A percentile compares a stretch with the other conserved stretches of the same genome.
These are phyloP conservation scores for Trichechus manatus DNA, from an alignment of 2,113 vertebrate species.

Conservation along the genomic window DNA sequence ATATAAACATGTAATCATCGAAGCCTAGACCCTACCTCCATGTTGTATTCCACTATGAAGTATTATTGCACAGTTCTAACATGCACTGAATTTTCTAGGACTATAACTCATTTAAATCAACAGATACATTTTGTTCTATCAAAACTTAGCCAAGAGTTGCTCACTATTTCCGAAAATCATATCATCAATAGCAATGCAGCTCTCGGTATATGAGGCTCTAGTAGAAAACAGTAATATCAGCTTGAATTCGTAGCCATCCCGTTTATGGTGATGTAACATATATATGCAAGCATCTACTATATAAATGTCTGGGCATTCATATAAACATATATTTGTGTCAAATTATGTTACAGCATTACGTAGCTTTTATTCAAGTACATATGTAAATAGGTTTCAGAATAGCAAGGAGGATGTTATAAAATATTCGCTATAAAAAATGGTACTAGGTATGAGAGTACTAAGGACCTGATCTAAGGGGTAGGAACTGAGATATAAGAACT, in stretches of 20 bases:
- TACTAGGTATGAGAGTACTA: neutral
- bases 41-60: neutral
- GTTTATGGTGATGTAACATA: neutral
- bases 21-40: neutral
- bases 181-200: neutral
- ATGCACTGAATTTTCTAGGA: neutral
- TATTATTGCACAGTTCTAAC: neutral
- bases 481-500: neutral
- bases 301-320: neutral
- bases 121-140: neutral
- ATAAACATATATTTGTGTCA: neutral
- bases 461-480: neutral
- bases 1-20: slow-evolving; percentile 2
- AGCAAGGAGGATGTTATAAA: neutral
- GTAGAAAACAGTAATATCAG: neutral
- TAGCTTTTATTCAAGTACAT: neutral
- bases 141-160: neutral
- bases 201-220: neutral
- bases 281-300: neutral
- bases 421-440: neutral
- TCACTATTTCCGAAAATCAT: neutral
- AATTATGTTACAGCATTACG: neutral
- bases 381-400: neutral
- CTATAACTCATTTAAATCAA: neutral
- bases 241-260: neutral